phyloP scores from a whole-genome alignment of 35 echinoderm and acorn worm species.

The Nesometra sesokonis region DNA sequence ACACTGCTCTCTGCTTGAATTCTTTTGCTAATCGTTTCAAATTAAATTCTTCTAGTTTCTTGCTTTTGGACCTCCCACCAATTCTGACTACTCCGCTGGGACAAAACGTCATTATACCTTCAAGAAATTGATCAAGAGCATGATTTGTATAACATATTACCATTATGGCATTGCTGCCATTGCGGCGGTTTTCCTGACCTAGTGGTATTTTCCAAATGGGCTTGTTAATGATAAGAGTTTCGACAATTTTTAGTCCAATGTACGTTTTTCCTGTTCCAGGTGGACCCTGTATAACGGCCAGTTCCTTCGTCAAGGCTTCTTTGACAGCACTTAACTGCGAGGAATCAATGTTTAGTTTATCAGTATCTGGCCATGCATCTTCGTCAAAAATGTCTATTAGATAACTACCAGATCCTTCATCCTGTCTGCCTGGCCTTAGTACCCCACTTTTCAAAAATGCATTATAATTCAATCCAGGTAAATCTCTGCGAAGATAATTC shows the following conservation, averaged over 20 bases:
- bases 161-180: conserved; percentile 28
- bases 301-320: conserved; percentile 69
- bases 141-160: conserved; percentile 92
- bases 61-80: conserved; percentile 69
- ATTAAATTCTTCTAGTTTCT: conserved; percentile 56
- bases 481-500: neutral
- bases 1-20: too few relatives aligned
- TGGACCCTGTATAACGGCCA: conserved; percentile 84
- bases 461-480: neutral
- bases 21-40: conserved; percentile 19
- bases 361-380: conserved; percentile 28
- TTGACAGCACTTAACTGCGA: conserved; percentile 63
- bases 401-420: neutral
- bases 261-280: conserved; percentile 97
- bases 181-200: neutral
- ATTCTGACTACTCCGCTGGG: conserved; percentile 58
- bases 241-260: conserved; percentile 86
- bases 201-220: conserved; percentile 11
- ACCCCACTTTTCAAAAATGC: too few relatives aligned
- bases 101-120: conserved; percentile 60
- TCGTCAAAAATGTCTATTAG: conserved; percentile 9
- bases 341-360: conserved; percentile 36
- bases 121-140: conserved; percentile 92
- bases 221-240: conserved; percentile 57
- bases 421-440: neutral